Conservation (phyloP, 2,113 vertebrate genomes). For the Himantopus leucocephalus region DNA sequence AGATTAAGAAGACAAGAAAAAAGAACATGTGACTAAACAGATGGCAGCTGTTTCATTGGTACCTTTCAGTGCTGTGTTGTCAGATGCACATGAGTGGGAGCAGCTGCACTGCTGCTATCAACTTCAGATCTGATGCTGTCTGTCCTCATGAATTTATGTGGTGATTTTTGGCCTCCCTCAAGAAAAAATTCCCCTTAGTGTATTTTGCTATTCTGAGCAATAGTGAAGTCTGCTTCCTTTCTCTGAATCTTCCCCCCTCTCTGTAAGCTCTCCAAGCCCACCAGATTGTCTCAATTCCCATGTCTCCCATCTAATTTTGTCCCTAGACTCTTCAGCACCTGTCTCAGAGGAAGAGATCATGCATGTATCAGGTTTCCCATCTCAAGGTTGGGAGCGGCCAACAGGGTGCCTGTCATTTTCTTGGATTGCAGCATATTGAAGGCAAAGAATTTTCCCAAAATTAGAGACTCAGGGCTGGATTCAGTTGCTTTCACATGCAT, state of each 20-base stretch:
- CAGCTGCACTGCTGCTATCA: not conserved
- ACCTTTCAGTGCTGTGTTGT: not conserved
- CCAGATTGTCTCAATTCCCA: not conserved
- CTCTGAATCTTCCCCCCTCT: not conserved
- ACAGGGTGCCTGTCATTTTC: not conserved
- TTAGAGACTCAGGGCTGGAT: not conserved
- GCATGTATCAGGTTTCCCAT: accelerated
- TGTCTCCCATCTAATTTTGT: not conserved
- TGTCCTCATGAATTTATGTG: not conserved
- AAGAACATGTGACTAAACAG: not conserved
- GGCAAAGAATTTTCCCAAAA: not conserved
- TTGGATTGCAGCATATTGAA: not conserved
- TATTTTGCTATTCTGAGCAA: not conserved
- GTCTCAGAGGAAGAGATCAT: not conserved
- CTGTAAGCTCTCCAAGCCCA: not conserved
- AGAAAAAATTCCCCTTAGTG: not conserved
- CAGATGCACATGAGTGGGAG: not conserved
- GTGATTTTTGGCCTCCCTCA: not conserved
- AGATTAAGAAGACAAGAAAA: not conserved
- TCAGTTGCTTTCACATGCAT: not conserved
- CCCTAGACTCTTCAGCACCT: not conserved
- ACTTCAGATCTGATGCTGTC: not conserved
- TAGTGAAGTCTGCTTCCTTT: not conserved
- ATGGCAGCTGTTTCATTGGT: not conserved
- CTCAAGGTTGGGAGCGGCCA: not conserved